Evolutionary conservation across 2,113 vertebrate genomes (phyloP).

Genomic region (Calidris pygmaea): DNA sequence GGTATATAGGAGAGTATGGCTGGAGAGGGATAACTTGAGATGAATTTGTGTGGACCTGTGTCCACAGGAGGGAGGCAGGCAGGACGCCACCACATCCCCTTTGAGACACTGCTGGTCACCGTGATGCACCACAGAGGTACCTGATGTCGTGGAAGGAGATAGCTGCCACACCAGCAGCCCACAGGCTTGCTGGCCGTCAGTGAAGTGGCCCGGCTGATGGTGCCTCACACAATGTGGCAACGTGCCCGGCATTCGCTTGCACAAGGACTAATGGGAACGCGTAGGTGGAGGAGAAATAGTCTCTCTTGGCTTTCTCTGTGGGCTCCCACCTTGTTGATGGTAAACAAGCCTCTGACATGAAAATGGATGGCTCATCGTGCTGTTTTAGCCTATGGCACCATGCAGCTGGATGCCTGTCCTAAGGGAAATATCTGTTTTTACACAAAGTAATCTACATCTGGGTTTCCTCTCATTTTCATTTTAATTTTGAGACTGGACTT

Average conservation of each 20-base stretch:
- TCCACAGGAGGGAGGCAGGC: neutral
- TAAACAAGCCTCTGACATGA: neutral
- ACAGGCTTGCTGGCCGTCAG: neutral
- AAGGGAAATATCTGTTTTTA: neutral
- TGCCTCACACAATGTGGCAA: neutral
- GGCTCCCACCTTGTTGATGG: neutral
- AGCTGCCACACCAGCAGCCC: neutral
- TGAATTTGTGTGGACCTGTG: neutral
- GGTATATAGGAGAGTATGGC: neutral
- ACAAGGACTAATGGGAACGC: neutral
- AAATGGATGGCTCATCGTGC: neutral
- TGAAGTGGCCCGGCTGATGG: neutral
- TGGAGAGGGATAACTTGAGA: neutral
- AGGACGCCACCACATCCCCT: neutral
- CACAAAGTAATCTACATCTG: neutral
- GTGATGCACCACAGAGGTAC: fast-evolving
- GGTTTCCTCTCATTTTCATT: neutral
- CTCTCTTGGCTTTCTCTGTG: neutral
- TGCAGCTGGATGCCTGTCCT: neutral
- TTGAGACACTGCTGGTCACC: neutral
- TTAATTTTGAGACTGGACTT: neutral
- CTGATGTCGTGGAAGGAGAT: fast-evolving
- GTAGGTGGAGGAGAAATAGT: neutral
- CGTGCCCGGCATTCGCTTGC: neutral
- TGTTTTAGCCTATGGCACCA: neutral